Conservation (phyloP, 2,888 invertebrate species). For the Cheilosia vulpina region DNA sequence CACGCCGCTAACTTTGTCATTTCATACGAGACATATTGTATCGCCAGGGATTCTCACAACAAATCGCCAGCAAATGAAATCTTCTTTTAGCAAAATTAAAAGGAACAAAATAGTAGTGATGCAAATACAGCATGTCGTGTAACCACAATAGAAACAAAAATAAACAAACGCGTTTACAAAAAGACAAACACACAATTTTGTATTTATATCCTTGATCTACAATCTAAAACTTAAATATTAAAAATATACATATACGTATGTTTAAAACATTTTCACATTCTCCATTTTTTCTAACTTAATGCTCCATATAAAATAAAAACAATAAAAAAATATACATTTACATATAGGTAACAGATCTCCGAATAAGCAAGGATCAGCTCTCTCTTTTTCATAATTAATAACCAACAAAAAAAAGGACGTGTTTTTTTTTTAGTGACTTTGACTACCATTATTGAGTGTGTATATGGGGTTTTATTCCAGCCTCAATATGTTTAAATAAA, state of each 20-base stretch:
- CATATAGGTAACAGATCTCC: constrained; percentile 77
- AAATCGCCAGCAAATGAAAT: too few species aligned
- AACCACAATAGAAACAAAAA: constrained; percentile 2
- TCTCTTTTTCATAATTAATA: constrained; percentile 54
- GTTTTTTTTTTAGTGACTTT: constrained; percentile 69
- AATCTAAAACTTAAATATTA: constrained; percentile 68
- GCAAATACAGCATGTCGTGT: neutral
- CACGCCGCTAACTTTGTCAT: too few species aligned
- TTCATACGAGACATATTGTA: too few species aligned
- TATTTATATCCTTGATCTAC: constrained; percentile 65
- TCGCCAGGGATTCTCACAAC: too few species aligned
- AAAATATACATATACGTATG: constrained; percentile 23
- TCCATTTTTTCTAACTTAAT: constrained; percentile 57
- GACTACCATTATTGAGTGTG: constrained; percentile 76
- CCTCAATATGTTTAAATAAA: constrained; percentile 68
- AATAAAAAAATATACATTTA: constrained; percentile 66
- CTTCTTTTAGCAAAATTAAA: neutral
- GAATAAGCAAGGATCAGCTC: constrained; percentile 76
- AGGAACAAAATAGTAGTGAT: constrained; percentile 26
- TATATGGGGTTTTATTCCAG: constrained; percentile 51
- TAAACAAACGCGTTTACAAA: constrained; percentile 34
- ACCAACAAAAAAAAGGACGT: constrained; percentile 49
- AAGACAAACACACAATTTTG: constrained; percentile 61
- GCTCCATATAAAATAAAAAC: constrained; percentile 63
- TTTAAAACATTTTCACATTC: constrained; percentile 67